Percentiles rank a stretch among this genome's conserved stretches.
These are phyloP conservation scores for Leptobrachium leishanense DNA, from an alignment of 2,113 vertebrate species.

Conservation along the genomic window DNA sequence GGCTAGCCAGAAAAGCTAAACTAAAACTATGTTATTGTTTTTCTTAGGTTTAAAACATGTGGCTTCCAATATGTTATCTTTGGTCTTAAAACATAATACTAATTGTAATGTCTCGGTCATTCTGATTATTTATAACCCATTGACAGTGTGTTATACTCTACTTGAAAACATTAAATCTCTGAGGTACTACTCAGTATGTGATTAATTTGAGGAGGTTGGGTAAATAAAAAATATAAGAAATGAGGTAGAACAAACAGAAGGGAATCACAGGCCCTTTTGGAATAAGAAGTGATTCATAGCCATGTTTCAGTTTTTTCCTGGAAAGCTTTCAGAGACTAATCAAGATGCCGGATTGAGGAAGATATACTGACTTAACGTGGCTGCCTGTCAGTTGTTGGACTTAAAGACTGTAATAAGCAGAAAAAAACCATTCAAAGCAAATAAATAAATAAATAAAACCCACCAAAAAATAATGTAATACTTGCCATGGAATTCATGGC, in stretches of 20 bases:
- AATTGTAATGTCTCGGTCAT: conserved; percentile 37
- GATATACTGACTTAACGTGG: conserved; percentile 35
- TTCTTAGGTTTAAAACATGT: conserved; percentile 66
- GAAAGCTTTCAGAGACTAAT: conserved; percentile 57
- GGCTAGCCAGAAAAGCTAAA: conserved; percentile 64
- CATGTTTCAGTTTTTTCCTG: conserved; percentile 60
- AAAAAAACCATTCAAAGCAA: not conserved
- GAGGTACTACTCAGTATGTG: conserved; percentile 20
- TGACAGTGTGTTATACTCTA: conserved; percentile 43
- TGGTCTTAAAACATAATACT: conserved; percentile 45
- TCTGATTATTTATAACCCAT: conserved; percentile 38
- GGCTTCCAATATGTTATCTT: conserved; percentile 62
- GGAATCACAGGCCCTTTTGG: conserved; percentile 35
- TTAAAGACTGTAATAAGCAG: not conserved
- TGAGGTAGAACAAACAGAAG: conserved; percentile 45
- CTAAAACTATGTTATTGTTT: conserved; percentile 71
- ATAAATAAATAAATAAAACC: not conserved
- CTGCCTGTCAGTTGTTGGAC: conserved; percentile 39
- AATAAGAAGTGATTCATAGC: conserved; percentile 57
- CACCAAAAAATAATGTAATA: no score
- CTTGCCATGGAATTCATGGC: no score
- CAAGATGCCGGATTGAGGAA: conserved; percentile 49
- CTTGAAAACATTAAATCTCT: conserved; percentile 45
- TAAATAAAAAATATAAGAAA: conserved; percentile 48
- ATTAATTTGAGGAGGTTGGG: conserved; percentile 41